phyloP scores from a whole-genome alignment of 2,113 vertebrate genomes.

The Barnardius zonarius region DNA sequence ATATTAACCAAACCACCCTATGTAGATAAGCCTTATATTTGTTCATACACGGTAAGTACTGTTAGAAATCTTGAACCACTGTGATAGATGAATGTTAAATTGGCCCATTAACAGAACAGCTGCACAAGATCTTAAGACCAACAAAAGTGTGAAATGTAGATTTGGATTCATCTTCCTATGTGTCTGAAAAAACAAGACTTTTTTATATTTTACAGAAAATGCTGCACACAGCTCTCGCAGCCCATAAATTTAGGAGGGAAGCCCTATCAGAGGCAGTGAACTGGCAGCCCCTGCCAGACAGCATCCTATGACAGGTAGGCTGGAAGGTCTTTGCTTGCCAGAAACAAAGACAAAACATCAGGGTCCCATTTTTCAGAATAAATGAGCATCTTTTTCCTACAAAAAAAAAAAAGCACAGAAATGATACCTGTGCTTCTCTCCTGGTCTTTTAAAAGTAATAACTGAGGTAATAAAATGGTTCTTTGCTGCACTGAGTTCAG shows the following conservation, averaged over 20 bases:
- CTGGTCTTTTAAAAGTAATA: slow-evolving; percentile 10
- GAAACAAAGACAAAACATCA: not conserved
- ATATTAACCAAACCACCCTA: not conserved
- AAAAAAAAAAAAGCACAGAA: not conserved
- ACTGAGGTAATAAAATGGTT: not conserved
- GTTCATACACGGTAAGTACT: not conserved
- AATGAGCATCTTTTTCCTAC: not conserved
- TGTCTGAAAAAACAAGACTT: not conserved
- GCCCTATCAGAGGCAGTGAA: not conserved
- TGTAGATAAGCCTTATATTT: not conserved
- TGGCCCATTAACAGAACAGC: not conserved
- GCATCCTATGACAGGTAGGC: not conserved
- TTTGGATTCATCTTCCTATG: not conserved
- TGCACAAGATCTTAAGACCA: not conserved
- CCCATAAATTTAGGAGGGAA: not conserved
- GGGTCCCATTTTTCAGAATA: not conserved
- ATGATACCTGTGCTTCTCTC: not conserved
- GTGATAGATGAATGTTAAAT: not conserved
- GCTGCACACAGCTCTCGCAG: not conserved
- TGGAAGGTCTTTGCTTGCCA: not conserved
- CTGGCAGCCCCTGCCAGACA: not conserved
- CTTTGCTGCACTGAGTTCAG: not conserved
- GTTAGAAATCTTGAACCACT: not conserved
- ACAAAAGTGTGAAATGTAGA: not conserved
- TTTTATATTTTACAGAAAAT: not conserved